Conservation (phyloP, 2,888 invertebrate genomes). For the Megastigmus dorsalis region DNA sequence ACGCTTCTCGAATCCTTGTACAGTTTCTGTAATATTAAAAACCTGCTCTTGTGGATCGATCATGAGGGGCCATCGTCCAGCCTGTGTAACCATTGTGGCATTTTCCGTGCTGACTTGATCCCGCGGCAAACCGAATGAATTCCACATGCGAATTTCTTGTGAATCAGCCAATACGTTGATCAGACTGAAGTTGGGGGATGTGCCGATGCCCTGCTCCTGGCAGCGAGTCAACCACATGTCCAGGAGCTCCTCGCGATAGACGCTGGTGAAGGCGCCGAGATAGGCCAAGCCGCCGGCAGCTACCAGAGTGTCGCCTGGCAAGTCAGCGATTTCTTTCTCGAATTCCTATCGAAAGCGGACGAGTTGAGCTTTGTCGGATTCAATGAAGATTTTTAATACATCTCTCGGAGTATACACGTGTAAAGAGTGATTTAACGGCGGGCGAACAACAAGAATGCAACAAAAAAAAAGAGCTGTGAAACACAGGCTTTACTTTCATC, state of each 20-base stretch:
- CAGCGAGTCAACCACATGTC: slow-evolving; percentile 83
- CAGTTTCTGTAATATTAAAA: background rate
- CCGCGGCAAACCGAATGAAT: slow-evolving; percentile 89
- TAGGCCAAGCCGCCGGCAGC: slow-evolving; percentile 93
- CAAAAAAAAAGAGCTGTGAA: too few species aligned
- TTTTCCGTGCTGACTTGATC: slow-evolving; percentile 94
- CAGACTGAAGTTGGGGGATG: slow-evolving; percentile 82
- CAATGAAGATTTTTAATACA: too few species aligned
- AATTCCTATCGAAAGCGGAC: too few species aligned
- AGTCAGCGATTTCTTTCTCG: slow-evolving; percentile 81
- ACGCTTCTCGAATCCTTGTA: too few species aligned
- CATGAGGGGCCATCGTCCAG: slow-evolving; percentile 91
- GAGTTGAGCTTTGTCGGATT: too few species aligned
- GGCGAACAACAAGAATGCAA: background rate
- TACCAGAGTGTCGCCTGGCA: slow-evolving; percentile 90
- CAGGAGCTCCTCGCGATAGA: slow-evolving; percentile 82
- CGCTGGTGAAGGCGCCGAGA: slow-evolving; percentile 90
- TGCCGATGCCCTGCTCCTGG: slow-evolving; percentile 80
- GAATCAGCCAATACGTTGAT: slow-evolving; percentile 86
- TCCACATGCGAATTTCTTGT: slow-evolving; percentile 92
- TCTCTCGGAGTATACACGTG: too few species aligned
- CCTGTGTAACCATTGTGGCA: slow-evolving; percentile 90
- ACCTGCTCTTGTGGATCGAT: slow-evolving; percentile 97
- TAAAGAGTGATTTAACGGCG: too few species aligned
- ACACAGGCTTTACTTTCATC: slow-evolving; percentile 3